phyloP scores from a whole-genome alignment of 2,113 vertebrate species.

The Pseudopipra pipra region DNA sequence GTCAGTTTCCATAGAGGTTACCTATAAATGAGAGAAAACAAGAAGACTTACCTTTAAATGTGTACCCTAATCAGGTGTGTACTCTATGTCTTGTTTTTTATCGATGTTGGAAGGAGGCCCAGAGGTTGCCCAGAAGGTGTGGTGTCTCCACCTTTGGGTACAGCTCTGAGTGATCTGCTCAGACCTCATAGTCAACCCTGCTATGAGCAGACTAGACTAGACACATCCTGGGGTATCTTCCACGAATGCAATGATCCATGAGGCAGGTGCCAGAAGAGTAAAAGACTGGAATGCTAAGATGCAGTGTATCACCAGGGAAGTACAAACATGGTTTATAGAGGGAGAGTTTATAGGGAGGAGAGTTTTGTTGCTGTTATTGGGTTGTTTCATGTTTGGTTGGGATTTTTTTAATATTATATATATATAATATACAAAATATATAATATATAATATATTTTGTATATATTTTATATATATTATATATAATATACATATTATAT shows the following conservation, averaged over 20 bases:
- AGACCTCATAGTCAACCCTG: neutral
- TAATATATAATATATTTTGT: no score
- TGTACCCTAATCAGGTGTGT: fast-evolving
- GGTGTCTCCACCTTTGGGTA: neutral
- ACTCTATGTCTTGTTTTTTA: neutral
- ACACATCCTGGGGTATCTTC: neutral
- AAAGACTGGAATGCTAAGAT: neutral
- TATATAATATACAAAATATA: neutral
- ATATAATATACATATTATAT: no score
- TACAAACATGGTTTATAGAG: neutral
- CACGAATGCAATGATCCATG: neutral
- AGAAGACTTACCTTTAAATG: neutral
- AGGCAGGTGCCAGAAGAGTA: neutral
- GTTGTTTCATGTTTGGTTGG: neutral
- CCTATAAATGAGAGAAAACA: neutral
- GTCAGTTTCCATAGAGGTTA: neutral
- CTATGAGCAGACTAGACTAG: neutral
- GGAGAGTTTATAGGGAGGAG: neutral
- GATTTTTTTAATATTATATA: neutral
- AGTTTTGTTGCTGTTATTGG: neutral
- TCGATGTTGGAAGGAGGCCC: neutral
- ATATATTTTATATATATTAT: no score
- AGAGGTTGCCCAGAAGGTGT: neutral
- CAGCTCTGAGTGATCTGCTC: neutral
- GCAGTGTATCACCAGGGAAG: neutral